Base-by-base conservation (phyloP, 2,797 vertebrate genomes). In the Odontamblyopus lacepedii region DNA sequence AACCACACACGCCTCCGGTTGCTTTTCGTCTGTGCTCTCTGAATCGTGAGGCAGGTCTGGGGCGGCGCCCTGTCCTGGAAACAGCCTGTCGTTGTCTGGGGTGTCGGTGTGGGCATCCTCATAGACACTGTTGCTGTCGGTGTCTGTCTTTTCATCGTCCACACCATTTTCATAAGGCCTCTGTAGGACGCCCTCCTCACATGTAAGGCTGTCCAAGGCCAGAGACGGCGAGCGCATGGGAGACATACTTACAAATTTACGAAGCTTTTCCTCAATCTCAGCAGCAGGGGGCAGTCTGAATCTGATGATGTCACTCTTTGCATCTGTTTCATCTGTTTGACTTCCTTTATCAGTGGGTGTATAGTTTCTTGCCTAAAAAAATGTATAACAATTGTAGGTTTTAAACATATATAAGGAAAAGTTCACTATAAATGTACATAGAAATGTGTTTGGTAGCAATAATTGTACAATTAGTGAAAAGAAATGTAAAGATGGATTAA, bases 71-170 rank as follows among this genome's bases (percentile, higher is more conserved):
- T 70, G 73, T 5, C 71, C 87, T 2, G 81, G 77, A 69, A 91
- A 88, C 62, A 61, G 56, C 71, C 68, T n/a, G 44, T 88, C 85
- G 35, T 74, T 77, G 74, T 92, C 89, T 0, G 92, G 89, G 23
- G 89, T 91, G 26, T 91, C 90, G 1, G 85, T 82, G 0, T 72
- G 86, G 0, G 90, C 91, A 1, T 92, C 92, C 63, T 93, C 92
- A 6, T 93, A 93, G 87, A 85, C 89, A 73, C 92, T 92, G 56
- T 79, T 32, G 76, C 85, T 92, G 80, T 93, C 92, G 0, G 91
- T 78, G 84, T 93, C 92, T 71, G 27, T 92, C 88, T 0, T 80
- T 83, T 59, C 67, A 0, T 74, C 78, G 19, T 60, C 50, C 0
- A 5, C 0, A 11, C 69, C 35, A 18, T 71, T 74, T 53, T 74